Conservation (phyloP, 1,140 invertebrate species). For the Scylla paramamosain region DNA sequence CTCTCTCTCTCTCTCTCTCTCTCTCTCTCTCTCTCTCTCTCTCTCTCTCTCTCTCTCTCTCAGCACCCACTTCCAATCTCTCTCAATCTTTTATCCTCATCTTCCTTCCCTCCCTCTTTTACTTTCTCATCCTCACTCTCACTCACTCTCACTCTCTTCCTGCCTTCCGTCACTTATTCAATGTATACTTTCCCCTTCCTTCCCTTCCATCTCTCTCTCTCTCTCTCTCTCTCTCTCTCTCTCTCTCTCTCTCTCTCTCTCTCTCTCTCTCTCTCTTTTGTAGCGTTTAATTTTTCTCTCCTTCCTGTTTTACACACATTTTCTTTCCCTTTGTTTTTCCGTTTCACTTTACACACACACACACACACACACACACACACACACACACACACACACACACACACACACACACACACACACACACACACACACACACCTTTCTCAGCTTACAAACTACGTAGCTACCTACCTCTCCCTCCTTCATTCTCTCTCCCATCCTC, state of each 20-base stretch:
- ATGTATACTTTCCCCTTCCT: too few species aligned
- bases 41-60: too few species aligned
- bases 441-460: too few species aligned
- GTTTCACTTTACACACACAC: neutral
- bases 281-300: neutral
- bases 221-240: neutral
- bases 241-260: neutral
- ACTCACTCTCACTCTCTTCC: too few species aligned
- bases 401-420: slow-evolving; percentile 24
- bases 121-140: too few species aligned
- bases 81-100: neutral
- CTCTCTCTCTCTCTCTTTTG: neutral
- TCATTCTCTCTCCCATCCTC: too few species aligned
- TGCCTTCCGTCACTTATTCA: too few species aligned
- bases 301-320: too few species aligned
- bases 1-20: neutral
- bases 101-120: too few species aligned
- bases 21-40: too few species aligned
- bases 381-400: slow-evolving; percentile 26
- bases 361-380: slow-evolving; percentile 15
- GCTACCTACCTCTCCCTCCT: too few species aligned
- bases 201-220: neutral
- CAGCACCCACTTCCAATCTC: too few species aligned
- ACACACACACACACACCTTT: neutral
- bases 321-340: neutral